Evolutionary conservation across 2,888 invertebrate species (phyloP).

Genomic region (Salpingus planirostris): DNA sequence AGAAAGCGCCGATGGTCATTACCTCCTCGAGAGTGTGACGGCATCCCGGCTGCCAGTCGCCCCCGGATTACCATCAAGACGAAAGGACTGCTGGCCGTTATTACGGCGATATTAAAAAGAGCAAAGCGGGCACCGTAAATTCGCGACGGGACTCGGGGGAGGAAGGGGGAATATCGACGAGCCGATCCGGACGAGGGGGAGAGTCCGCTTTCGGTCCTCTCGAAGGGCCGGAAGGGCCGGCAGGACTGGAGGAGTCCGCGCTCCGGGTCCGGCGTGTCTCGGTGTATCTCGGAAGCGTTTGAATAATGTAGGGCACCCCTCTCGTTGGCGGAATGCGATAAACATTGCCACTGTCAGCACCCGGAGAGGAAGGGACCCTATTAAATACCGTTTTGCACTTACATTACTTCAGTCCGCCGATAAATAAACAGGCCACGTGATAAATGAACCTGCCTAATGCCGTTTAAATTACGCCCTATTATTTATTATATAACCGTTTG

Average conservation of each 20-base stretch:
- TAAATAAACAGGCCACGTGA: conserved; percentile 23
- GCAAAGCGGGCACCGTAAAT: too few relatives aligned
- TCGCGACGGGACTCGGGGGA: too few relatives aligned
- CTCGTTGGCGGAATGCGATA: conserved; percentile 22
- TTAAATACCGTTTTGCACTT: conserved; percentile 22
- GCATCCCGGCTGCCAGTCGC: conserved; percentile 13
- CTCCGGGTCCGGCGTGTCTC: too few relatives aligned
- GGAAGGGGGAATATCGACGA: too few relatives aligned
- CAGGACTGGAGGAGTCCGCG: too few relatives aligned
- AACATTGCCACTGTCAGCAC: conserved; percentile 21
- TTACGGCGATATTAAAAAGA: too few relatives aligned
- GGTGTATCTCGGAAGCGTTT: conserved; percentile 15
- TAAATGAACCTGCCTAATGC: conserved; percentile 23
- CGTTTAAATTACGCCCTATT: conserved; percentile 22
- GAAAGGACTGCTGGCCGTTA: too few relatives aligned
- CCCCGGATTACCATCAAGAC: conserved; percentile 16
- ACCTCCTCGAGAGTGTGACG: conserved; percentile 18
- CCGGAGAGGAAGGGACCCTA: conserved; percentile 20
- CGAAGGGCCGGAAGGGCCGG: too few relatives aligned
- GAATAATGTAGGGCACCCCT: conserved; percentile 18
- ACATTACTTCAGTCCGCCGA: conserved; percentile 20
- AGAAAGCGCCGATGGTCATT: conserved; percentile 19
- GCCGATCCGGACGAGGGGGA: too few relatives aligned
- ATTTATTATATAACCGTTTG: conserved; percentile 20
- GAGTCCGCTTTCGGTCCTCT: too few relatives aligned